Evolutionary conservation across 1,140 invertebrate species (phyloP).

Genomic region (Aphelinus atriplicis): DNA sequence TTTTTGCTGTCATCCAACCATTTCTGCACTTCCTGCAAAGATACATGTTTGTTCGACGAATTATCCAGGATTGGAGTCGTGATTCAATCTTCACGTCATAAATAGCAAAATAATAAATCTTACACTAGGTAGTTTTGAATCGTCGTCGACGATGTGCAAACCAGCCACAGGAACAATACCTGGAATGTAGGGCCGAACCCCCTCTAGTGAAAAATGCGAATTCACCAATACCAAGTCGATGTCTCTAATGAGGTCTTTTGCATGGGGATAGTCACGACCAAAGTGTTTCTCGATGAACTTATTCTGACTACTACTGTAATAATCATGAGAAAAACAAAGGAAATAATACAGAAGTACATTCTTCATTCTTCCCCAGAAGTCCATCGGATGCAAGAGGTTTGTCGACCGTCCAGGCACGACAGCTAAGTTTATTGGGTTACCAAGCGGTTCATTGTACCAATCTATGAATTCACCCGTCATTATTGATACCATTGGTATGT

Average conservation of each 20-base stretch:
- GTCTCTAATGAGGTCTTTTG: constrained; percentile 62
- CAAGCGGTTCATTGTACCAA: constrained; percentile 61
- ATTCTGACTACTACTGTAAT: constrained; percentile 42
- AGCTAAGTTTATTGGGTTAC: constrained; percentile 69
- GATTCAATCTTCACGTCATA: constrained; percentile 52
- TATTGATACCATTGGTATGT: constrained; percentile 70
- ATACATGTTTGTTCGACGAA: not conserved
- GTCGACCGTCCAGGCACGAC: constrained; percentile 62
- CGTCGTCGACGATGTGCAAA: constrained; percentile 57
- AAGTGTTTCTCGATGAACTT: constrained; percentile 56
- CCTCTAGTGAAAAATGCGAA: constrained; percentile 42
- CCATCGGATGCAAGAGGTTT: constrained; percentile 68
- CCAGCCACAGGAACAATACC: constrained; percentile 54
- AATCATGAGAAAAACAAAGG: constrained; percentile 37
- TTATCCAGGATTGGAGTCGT: no score
- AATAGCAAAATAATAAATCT: constrained; percentile 34
- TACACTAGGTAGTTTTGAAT: constrained; percentile 44
- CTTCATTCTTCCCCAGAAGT: constrained; percentile 68
- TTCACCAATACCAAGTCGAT: constrained; percentile 68
- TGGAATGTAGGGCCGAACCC: constrained; percentile 62
- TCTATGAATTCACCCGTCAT: not conserved
- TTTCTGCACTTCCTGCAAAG: constrained; percentile 61
- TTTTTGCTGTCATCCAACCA: no score
- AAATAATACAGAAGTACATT: constrained; percentile 13
- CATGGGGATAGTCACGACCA: constrained; percentile 49